These are phyloP conservation scores for Platalea minor DNA, from an alignment of 2,797 vertebrate genomes.

Conservation along the genomic window DNA sequence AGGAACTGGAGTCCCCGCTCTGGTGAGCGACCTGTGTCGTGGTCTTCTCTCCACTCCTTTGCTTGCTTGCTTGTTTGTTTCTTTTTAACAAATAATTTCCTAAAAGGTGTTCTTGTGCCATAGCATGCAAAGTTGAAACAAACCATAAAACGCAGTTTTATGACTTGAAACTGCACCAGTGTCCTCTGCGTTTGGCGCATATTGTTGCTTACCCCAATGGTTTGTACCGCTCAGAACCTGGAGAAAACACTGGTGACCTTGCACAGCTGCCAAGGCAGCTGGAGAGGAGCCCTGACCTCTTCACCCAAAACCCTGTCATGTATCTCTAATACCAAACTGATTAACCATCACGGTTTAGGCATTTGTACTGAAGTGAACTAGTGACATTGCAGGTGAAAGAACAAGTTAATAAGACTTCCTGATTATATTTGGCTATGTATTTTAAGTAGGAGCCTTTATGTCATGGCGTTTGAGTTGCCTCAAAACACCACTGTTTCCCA, in stretches of 20 bases:
- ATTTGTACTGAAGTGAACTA: background rate
- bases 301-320: background rate
- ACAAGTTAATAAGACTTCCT: background rate
- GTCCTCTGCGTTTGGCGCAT: background rate
- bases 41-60: background rate
- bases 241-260: background rate
- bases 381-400: background rate
- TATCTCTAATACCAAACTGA: background rate
- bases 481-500: background rate
- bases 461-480: background rate
- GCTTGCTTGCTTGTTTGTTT: background rate
- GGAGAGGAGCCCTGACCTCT: background rate
- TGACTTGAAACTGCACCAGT: background rate
- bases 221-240: background rate
- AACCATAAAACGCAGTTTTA: background rate
- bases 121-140: background rate
- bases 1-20: background rate
- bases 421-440: background rate
- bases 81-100: background rate
- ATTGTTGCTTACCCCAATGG: background rate
- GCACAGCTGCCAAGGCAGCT: background rate
- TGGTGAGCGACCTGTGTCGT: background rate
- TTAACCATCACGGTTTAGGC: background rate
- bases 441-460: background rate
- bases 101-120: background rate